These are phyloP conservation scores for Philonicus albiceps DNA, from an alignment of 2,888 invertebrate species.

Conservation along the genomic window DNA sequence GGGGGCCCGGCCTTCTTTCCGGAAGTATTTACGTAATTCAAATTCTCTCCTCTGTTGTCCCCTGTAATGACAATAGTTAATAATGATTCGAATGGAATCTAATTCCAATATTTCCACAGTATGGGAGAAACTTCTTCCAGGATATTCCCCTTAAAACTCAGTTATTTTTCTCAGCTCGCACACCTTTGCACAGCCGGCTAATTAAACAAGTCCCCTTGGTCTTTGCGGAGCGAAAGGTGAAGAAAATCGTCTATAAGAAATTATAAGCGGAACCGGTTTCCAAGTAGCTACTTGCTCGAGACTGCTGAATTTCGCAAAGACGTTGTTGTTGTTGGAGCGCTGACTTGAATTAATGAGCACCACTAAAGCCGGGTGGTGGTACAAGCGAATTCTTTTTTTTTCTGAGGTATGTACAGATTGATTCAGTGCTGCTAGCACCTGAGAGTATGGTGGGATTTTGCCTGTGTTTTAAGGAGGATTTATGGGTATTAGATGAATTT, in stretches of 20 bases:
- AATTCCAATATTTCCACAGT: background rate
- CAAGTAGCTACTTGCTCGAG: background rate
- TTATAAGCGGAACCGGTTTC: background rate
- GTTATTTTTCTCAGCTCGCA: background rate
- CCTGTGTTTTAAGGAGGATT: background rate
- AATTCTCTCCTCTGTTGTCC: background rate
- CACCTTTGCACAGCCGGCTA: background rate
- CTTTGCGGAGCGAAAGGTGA: background rate
- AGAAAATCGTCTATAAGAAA: background rate
- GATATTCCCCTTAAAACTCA: background rate
- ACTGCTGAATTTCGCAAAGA: background rate
- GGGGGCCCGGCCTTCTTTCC: background rate
- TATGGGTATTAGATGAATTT: background rate
- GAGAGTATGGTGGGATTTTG: background rate
- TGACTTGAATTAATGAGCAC: background rate
- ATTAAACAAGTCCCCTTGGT: background rate
- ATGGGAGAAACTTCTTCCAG: background rate
- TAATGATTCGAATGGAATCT: background rate
- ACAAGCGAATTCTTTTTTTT: background rate
- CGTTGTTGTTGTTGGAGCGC: background rate
- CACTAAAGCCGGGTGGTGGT: background rate
- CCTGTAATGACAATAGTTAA: background rate
- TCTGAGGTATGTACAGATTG: background rate
- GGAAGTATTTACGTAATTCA: background rate
- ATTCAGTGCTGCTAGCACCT: background rate